A percentile compares a stretch with the other conserved stretches of the same genome.
Evolutionary conservation across 2,888 invertebrate species (phyloP).

Genomic region (Oscheius myriophilus): DNA sequence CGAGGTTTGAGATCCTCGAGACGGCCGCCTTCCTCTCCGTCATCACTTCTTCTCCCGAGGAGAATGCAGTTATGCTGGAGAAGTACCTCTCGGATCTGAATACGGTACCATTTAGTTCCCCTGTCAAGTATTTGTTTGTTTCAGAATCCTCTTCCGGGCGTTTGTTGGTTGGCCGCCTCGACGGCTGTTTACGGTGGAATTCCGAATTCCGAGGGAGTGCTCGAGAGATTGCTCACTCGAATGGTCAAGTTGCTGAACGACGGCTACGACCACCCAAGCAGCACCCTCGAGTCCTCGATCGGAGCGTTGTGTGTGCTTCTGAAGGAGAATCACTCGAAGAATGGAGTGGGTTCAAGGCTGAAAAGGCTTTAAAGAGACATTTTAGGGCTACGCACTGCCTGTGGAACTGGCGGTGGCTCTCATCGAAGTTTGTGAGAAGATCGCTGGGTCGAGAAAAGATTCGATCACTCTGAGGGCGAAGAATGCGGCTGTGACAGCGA

Average conservation of each 20-base stretch:
- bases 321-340: background rate
- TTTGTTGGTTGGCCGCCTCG: constrained; percentile 18
- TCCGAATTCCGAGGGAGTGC: background rate
- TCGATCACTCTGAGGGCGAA: constrained; percentile 40
- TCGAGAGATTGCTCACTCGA: constrained; percentile 13
- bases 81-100: constrained; percentile 18
- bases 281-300: constrained; percentile 36
- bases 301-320: constrained; percentile 36
- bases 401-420: constrained; percentile 10
- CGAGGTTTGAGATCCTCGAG: constrained; percentile 18
- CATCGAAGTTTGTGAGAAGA: constrained; percentile 42
- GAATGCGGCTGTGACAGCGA: constrained; percentile 37
- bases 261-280: constrained; percentile 36
- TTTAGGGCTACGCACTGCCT: constrained; percentile 7
- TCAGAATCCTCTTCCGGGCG: constrained; percentile 22
- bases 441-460: constrained; percentile 51
- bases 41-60: background rate
- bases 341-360: constrained; percentile 5
- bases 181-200: constrained; percentile 5
- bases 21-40: constrained; percentile 20
- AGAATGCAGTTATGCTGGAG: constrained; percentile 10
- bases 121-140: background rate
- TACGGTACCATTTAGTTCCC: background rate
- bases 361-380: too few species aligned
- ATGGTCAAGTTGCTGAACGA: constrained; percentile 27